phyloP scores from a whole-genome alignment of 2,113 vertebrate species.

The Mixornis gularis region DNA sequence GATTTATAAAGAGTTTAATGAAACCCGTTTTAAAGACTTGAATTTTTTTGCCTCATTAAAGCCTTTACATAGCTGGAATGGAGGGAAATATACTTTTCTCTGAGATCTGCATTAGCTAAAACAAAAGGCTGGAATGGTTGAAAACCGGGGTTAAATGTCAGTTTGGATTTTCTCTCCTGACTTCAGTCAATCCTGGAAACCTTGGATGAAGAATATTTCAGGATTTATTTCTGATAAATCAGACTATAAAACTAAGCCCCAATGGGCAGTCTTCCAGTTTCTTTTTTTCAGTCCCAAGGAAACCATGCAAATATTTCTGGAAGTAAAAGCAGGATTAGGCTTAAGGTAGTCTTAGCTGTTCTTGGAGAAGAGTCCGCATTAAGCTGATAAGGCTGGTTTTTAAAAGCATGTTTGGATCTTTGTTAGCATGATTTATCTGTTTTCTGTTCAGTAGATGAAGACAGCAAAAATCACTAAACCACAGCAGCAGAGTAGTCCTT shows the following conservation, averaged over 20 bases:
- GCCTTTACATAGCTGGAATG: background rate
- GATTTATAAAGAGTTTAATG: background rate
- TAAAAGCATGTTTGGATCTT: background rate
- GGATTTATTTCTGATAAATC: conserved; percentile 29
- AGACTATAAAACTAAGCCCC: background rate
- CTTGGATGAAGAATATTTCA: background rate
- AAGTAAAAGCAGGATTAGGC: conserved; percentile 8
- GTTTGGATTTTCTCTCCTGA: background rate
- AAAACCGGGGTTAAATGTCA: background rate
- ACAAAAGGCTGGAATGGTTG: background rate
- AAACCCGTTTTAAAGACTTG: background rate
- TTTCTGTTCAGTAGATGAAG: background rate
- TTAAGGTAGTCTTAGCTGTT: conserved; percentile 12
- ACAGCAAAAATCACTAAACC: background rate
- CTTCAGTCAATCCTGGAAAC: background rate
- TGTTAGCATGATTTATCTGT: background rate
- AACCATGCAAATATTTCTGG: background rate
- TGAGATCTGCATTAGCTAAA: background rate
- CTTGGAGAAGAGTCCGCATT: background rate
- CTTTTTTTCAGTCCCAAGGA: background rate
- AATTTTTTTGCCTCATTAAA: background rate
- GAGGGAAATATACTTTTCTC: background rate
- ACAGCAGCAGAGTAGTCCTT: background rate
- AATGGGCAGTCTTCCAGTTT: conserved; percentile 1
- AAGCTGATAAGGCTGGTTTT: background rate